Evolutionary conservation across 2,888 invertebrate genomes (phyloP).

Genomic region (Campopleginae sp.): DNA sequence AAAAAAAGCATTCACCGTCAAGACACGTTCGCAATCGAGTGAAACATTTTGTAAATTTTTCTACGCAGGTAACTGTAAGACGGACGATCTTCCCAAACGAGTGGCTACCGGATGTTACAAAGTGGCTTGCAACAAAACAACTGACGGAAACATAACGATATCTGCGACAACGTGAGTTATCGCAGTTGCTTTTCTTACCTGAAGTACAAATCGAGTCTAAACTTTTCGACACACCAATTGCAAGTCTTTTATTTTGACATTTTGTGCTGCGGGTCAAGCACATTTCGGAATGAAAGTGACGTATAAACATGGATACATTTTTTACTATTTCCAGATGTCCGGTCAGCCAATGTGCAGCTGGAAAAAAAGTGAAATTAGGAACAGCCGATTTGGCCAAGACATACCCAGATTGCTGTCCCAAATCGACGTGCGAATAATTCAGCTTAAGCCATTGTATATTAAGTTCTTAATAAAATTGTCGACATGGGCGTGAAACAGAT

Average conservation of each 20-base stretch:
- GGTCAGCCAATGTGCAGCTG: not conserved
- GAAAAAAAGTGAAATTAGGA: not conserved
- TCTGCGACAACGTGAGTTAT: not conserved
- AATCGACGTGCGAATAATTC: constrained; percentile 2
- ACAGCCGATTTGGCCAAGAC: constrained; percentile 17
- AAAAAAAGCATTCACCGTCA: not conserved
- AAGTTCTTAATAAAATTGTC: not conserved
- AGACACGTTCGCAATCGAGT: not conserved
- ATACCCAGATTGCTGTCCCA: constrained; percentile 28
- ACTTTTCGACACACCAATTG: not conserved
- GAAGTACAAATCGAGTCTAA: too few species aligned
- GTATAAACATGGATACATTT: not conserved
- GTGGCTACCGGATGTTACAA: not conserved
- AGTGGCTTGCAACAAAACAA: not conserved
- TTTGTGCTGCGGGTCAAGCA: not conserved
- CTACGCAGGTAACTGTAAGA: not conserved
- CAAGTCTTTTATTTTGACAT: not conserved
- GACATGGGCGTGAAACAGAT: not conserved
- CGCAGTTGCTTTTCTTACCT: not conserved
- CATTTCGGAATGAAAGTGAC: not conserved
- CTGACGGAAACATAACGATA: not conserved
- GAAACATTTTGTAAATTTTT: not conserved
- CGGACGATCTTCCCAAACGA: not conserved
- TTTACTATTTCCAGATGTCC: constrained; percentile 4
- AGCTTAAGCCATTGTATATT: not conserved